These are phyloP conservation scores for Bambusicola thoracicus DNA, from an alignment of 2,113 vertebrate species.

Conservation along the genomic window DNA sequence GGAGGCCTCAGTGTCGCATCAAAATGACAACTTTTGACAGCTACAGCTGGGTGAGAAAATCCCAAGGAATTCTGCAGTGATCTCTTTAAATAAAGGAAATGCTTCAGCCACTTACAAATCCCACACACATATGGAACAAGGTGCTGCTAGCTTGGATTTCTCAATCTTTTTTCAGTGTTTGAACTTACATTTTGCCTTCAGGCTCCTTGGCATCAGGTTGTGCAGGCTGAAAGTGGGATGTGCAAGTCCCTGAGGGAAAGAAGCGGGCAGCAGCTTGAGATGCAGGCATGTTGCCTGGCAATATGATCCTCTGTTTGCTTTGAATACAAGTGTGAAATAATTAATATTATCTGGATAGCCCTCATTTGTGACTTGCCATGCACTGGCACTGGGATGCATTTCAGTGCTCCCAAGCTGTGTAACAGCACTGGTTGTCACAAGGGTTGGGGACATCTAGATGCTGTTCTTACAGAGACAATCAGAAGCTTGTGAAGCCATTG, in stretches of 20 bases:
- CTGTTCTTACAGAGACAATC: background rate
- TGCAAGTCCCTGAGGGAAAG: constrained; percentile 32
- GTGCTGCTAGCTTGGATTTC: background rate
- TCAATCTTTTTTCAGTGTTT: constrained; percentile 18
- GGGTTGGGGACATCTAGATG: background rate
- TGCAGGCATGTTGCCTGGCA: constrained; percentile 24
- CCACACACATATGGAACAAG: background rate
- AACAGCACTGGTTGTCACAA: background rate
- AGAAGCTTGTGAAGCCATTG: background rate
- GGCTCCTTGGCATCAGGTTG: constrained; percentile 14
- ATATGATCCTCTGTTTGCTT: constrained; percentile 8
- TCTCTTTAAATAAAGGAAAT: background rate
- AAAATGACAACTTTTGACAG: constrained; percentile 8
- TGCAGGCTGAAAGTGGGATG: background rate
- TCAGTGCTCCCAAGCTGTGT: background rate
- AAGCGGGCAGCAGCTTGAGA: background rate
- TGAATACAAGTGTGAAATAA: background rate
- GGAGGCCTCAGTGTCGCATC: background rate
- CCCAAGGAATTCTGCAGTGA: background rate
- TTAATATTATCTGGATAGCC: background rate
- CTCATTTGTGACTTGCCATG: background rate
- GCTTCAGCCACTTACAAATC: background rate
- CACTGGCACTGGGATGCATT: background rate
- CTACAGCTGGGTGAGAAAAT: background rate
- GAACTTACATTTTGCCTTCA: constrained; percentile 40